Evolutionary conservation across 1,140 invertebrate genomes (phyloP).

Genomic region (Drosophila gunungcola): DNA sequence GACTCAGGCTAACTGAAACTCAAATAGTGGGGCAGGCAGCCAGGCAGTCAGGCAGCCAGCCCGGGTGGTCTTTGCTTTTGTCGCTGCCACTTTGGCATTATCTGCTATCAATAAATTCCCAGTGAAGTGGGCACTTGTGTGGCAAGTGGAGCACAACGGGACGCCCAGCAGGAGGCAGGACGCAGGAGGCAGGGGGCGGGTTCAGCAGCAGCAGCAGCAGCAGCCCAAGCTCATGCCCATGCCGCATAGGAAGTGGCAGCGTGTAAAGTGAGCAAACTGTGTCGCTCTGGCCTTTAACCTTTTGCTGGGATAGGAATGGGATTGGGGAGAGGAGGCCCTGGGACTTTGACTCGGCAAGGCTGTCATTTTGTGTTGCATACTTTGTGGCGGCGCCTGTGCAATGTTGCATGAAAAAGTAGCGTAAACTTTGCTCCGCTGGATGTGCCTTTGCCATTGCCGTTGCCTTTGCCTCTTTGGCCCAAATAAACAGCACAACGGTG

Average conservation of each 20-base stretch:
- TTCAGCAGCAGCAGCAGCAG: constrained; percentile 3
- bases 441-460: constrained; percentile 3
- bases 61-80: constrained; percentile 71
- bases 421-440: constrained; percentile 65
- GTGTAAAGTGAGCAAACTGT: constrained; percentile 76
- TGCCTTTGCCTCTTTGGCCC: constrained; percentile 44
- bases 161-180: constrained; percentile 48
- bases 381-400: constrained; percentile 76
- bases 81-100: constrained; percentile 79
- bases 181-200: constrained; percentile 14
- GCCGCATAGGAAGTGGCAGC: constrained; percentile 65
- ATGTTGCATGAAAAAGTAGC: constrained; percentile 81
- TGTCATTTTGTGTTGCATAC: constrained; percentile 75
- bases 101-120: constrained; percentile 83
- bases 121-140: constrained; percentile 82
- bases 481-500: constrained; percentile 60
- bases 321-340: constrained; percentile 30
- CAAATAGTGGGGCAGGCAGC: constrained; percentile 24
- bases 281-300: constrained; percentile 80
- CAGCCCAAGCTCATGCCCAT: constrained; percentile 16
- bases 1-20: background rate
- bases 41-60: background rate
- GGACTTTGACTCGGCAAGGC: constrained; percentile 66
- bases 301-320: constrained; percentile 28
- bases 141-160: constrained; percentile 77